phyloP scores from a whole-genome alignment of 1,140 invertebrate species.

The Drosophila tristis region DNA sequence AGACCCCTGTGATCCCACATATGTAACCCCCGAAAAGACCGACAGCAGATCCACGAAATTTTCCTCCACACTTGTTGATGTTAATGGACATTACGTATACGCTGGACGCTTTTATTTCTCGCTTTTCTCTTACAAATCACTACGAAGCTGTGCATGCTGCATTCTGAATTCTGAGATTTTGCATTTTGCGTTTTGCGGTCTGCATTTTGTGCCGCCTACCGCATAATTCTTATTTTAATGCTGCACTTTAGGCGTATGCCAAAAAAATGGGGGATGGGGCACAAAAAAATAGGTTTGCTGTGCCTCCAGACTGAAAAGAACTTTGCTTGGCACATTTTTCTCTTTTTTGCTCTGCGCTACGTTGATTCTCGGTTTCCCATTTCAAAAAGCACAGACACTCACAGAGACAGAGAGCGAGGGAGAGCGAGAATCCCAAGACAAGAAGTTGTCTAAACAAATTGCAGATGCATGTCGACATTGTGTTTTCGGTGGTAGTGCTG shows the following conservation, averaged over 20 bases:
- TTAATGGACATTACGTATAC: slow-evolving; percentile 66
- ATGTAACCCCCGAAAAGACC: not conserved
- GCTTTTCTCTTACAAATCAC: not conserved
- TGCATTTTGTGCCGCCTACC: slow-evolving; percentile 29
- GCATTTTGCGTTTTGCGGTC: slow-evolving; percentile 20
- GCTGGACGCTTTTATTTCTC: slow-evolving; percentile 23
- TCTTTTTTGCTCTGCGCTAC: slow-evolving; percentile 13
- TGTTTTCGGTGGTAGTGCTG: slow-evolving; percentile 15
- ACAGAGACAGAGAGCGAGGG: no score
- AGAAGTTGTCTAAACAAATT: slow-evolving; percentile 58
- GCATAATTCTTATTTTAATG: slow-evolving; percentile 60
- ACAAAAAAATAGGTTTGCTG: no score
- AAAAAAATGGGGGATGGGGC: slow-evolving; percentile 6
- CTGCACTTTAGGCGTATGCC: slow-evolving; percentile 40
- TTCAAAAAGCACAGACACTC: slow-evolving; percentile 15
- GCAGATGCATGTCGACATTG: slow-evolving; percentile 49
- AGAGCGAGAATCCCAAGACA: slow-evolving; percentile 24
- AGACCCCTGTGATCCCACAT: not conserved
- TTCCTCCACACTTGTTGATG: slow-evolving; percentile 63
- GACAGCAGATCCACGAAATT: slow-evolving; percentile 10
- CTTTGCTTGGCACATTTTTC: slow-evolving; percentile 20
- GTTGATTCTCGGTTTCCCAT: slow-evolving; percentile 34
- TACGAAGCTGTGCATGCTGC: no score
- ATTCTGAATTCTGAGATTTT: not conserved
- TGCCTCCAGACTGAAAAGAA: slow-evolving; percentile 31